Base-by-base conservation (phyloP, 2,888 invertebrate genomes). In the Coelinius sp. region DNA sequence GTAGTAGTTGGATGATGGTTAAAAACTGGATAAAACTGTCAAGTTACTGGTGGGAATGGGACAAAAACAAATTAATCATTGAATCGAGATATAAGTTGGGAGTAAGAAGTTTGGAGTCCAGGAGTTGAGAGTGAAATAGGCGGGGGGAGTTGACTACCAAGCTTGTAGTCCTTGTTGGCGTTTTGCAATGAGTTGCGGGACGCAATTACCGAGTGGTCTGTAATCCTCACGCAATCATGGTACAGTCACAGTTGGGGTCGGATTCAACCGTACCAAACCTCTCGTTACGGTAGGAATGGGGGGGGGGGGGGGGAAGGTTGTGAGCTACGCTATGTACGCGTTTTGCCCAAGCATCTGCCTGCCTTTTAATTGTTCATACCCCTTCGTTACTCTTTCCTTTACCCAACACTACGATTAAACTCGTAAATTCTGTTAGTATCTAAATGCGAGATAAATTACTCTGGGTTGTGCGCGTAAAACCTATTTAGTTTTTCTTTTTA, bases 171-270 rank as follows among this genome's bases (percentile, higher is more conserved):
- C 14, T 20, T 35, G 59, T 12, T 59, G 17, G 59, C 5, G 59
- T 59, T 59, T 17, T 35, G 59, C 59, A 17, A 27, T 59, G 52
- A 65, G 80, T 79, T 82, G 82, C 74, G 70, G 76, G 71, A 35
- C 49, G 84, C 82, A 85, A 85, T 85, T 85, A 85, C 83, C 80
- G 81, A 79, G 81, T 80, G 82, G 80, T 85, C 81, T 83, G 84
- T 85, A 86, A 85, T 84, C 84, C 83, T 81, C 83, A 82, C 81
- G 84, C 84, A 86, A 84, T 85, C 84, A 84, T 83, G 82, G 81
- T 79, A 79, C 79, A 67, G 67, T 52, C 70, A 69, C 63, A 71
- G 69, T 59, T 41, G 56, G 68, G 71, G 73, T 75, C 75, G 70
- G 75, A 71, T 77, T 79, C 73, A 78, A 73, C 76, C 78, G 75